These are phyloP conservation scores for Grammomys dolichurus DNA, from an alignment of 2,113 vertebrate genomes.

Conservation along the genomic window DNA sequence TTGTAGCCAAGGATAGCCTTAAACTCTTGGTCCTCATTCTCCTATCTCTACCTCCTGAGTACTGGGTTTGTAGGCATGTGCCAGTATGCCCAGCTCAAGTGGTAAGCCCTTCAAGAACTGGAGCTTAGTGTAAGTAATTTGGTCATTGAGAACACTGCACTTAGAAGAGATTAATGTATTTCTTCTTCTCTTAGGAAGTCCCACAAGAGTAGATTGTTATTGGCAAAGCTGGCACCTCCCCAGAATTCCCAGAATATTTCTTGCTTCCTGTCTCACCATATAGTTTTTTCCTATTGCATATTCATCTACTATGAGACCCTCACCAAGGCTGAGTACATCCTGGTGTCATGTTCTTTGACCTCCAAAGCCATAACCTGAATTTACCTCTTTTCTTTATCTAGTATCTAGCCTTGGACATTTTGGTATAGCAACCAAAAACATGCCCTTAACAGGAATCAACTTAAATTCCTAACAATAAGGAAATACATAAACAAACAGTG, in stretches of 20 bases:
- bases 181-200: not conserved
- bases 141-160: not conserved
- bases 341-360: not conserved
- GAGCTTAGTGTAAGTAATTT: not conserved
- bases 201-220: not conserved
- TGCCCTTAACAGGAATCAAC: constrained; percentile 42
- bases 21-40: not conserved
- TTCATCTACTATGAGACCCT: not conserved
- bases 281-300: not conserved
- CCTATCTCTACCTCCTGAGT: not conserved
- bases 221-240: not conserved
- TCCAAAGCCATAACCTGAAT: not conserved
- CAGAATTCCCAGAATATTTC: not conserved
- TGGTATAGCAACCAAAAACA: not conserved
- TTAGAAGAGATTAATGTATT: not conserved
- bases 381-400: constrained; percentile 18
- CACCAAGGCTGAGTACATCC: not conserved
- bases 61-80: not conserved
- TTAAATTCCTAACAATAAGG: constrained; percentile 8
- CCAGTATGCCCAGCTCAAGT: not conserved
- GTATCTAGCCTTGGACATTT: not conserved
- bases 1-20: not conserved
- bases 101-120: not conserved
- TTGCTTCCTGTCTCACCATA: not conserved
- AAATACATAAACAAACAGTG: not conserved